Evolutionary conservation across 2,113 vertebrate species (phyloP).

Genomic region (Alectura lathami): DNA sequence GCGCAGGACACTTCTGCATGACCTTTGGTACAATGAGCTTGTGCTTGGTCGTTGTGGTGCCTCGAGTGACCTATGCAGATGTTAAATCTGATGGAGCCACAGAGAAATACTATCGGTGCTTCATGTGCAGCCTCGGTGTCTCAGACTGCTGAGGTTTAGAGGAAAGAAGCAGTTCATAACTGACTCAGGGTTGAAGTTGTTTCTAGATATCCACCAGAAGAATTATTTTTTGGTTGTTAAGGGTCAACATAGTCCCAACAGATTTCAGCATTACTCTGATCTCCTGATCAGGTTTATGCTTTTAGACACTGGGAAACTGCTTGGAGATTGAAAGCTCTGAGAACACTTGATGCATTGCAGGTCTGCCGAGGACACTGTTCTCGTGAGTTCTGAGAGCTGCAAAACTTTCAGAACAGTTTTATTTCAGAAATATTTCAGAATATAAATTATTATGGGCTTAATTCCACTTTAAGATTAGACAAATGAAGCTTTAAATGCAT

Average conservation of each 20-base stretch:
- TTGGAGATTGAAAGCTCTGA: conserved; percentile 22
- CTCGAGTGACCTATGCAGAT: conserved; percentile 1
- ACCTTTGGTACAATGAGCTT: conserved; percentile 21
- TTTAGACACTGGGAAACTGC: conserved; percentile 33
- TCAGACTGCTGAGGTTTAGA: not conserved
- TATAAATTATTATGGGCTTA: not conserved
- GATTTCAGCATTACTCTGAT: conserved; percentile 48
- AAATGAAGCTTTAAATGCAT: not conserved
- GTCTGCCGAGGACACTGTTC: conserved; percentile 11
- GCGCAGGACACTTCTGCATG: conserved; percentile 51
- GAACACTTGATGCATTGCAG: not conserved
- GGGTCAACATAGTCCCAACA: conserved; percentile 4
- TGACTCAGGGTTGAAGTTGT: conserved; percentile 21
- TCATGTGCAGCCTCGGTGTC: not conserved
- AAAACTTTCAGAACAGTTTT: not conserved
- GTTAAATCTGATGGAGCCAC: not conserved
- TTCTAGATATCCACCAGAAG: conserved; percentile 27
- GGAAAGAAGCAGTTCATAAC: not conserved
- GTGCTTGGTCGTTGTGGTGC: not conserved
- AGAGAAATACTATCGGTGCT: not conserved
- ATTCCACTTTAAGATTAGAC: not conserved
- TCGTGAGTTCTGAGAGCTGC: not conserved
- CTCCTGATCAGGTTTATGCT: conserved; percentile 8
- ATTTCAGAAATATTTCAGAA: not conserved
- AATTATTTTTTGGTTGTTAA: conserved; percentile 69